Conservation (phyloP, 2,888 invertebrate genomes). For the Machimus rusticus region DNA sequence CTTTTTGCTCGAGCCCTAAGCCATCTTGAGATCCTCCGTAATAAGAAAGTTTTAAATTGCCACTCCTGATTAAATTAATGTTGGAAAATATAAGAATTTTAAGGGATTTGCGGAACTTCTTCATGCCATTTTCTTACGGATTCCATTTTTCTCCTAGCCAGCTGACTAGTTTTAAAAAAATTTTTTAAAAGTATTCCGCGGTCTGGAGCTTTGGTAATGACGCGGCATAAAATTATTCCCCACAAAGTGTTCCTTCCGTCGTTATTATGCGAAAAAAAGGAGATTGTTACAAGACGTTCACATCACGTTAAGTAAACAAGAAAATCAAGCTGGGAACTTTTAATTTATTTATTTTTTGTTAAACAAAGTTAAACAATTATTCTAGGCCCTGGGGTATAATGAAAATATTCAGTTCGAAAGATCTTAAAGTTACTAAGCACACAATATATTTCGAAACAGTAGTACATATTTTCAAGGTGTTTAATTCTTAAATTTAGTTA, state of each 20-base stretch:
- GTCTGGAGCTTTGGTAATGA: background rate
- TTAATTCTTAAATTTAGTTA: background rate
- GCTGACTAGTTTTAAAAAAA: constrained; percentile 4
- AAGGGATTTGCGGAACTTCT: constrained; percentile 7
- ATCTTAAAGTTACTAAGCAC: background rate
- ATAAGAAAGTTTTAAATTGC: constrained; percentile 29
- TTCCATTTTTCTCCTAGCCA: background rate
- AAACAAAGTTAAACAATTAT: background rate
- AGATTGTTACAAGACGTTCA: background rate
- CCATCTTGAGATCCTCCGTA: background rate
- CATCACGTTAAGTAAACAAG: background rate
- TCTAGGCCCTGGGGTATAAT: background rate
- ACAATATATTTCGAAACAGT: background rate
- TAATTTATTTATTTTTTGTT: background rate
- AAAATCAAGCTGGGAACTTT: background rate
- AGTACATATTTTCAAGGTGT: background rate
- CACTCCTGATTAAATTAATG: constrained; percentile 32
- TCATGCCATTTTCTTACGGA: background rate
- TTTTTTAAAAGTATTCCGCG: background rate
- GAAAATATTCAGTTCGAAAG: too few species aligned
- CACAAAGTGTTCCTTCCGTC: background rate
- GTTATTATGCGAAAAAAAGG: background rate
- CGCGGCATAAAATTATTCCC: background rate
- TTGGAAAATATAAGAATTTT: constrained; percentile 8
- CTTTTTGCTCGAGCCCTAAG: background rate